Evolutionary conservation across 2,797 vertebrate genomes (phyloP).

Genomic region (Sphaeramia orbicularis): DNA sequence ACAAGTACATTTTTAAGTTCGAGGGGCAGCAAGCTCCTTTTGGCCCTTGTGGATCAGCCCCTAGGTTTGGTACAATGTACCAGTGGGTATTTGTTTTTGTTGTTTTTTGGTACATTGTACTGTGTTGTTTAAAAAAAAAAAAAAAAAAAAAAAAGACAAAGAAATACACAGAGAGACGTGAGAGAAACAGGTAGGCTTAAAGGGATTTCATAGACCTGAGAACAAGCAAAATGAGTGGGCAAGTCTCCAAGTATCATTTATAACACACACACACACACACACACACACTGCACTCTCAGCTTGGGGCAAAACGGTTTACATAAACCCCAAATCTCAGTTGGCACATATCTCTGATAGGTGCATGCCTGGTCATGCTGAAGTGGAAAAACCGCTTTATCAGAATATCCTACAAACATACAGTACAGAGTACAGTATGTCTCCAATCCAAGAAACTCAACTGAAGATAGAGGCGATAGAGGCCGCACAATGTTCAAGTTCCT

Average conservation of each 20-base stretch:
- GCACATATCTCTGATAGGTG: conserved; percentile 41
- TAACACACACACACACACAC: conserved; percentile 6
- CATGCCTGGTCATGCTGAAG: conserved; percentile 60
- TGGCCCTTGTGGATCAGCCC: too few species aligned
- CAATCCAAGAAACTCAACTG: background rate
- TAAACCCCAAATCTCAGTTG: conserved; percentile 62
- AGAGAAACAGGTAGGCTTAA: conserved; percentile 14
- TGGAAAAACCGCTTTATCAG: conserved; percentile 51
- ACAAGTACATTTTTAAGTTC: too few species aligned
- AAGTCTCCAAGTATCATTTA: conserved; percentile 45
- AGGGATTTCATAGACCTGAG: conserved; percentile 18
- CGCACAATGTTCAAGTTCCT: too few species aligned
- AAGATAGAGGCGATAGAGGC: too few species aligned
- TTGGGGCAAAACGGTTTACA: conserved; percentile 69
- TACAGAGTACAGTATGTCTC: background rate
- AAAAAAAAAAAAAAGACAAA: too few species aligned
- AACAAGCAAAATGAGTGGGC: conserved; percentile 35
- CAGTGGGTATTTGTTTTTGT: too few species aligned
- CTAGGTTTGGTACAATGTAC: too few species aligned
- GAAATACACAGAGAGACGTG: too few species aligned
- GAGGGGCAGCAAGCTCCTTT: too few species aligned
- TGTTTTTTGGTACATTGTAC: too few species aligned
- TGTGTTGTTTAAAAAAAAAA: too few species aligned
- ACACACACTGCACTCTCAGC: conserved; percentile 34
- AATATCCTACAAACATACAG: conserved; percentile 15